Evolutionary conservation across 1,140 invertebrate species (phyloP), one percentile per base, ranked within the genome.

Genomic region (Drosophila aff.): DNA sequence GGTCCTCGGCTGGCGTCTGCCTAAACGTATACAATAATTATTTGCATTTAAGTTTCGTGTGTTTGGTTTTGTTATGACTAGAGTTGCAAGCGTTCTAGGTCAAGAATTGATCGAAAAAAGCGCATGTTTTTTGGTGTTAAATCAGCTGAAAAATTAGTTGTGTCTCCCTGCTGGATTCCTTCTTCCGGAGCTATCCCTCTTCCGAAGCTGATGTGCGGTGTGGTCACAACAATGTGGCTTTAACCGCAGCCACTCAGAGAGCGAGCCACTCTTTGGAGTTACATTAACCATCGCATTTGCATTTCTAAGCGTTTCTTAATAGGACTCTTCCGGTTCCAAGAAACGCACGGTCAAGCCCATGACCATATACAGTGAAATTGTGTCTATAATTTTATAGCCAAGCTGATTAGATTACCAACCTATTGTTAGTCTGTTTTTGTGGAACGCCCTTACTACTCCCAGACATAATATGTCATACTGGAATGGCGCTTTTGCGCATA

Each of bases 21-120:
- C 67, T 73, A 81, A 90, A 90, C 79, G 61, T 85, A 85, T 90
- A 82, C 79, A 91, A 85, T 82, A 85, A 90, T 91, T 90, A 90
- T 89, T 84, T 79, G 62, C 69, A 82, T 85, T 89, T 68, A 59
- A 28, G 43, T 28, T 53, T 74, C 50, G 43, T 68, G 44, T 79
- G 74, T 71, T 79, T 81, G 41, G 47, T 65, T 75, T 76, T 78
- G 81, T 81, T 85, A 36, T 85, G 64, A 84, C 73, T 84, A 43
- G 15, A 33, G 13, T 36, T 40, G 33, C 26, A 49, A 47, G 26
- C 11, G 8, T 41, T 68, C 36, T 26, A 36, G 53, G 53, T n/a
- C 9, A 57, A 40, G 21, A 46, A 50, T 26, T 49, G 36, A 73
- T 58, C 60, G 43, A 69, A 40, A 40, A 15, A 47, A 57, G 50